phyloP scores from a whole-genome alignment of 1,140 invertebrate genomes.

The Helicorthomorpha holstii region DNA sequence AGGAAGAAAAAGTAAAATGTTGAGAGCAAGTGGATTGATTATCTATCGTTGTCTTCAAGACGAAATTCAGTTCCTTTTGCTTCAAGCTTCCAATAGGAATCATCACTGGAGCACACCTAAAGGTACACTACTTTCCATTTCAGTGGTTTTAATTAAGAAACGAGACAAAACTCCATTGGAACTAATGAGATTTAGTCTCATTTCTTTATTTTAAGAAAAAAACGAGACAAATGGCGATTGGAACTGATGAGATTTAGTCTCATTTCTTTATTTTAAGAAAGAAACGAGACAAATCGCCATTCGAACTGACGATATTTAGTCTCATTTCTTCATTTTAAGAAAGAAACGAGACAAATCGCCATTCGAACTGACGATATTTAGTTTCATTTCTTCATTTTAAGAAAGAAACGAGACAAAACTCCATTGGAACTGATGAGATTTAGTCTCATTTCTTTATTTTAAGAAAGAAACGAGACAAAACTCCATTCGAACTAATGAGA shows the following conservation, averaged over 20 bases:
- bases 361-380: slow-evolving; percentile 8
- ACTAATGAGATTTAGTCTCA: background rate
- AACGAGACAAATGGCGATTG: background rate
- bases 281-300: background rate
- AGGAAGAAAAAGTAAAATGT: background rate
- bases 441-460: background rate
- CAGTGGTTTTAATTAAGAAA: background rate
- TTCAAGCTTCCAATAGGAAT: slow-evolving; percentile 30
- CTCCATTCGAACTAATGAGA: background rate
- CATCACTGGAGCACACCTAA: slow-evolving; percentile 37
- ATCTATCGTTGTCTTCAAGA: slow-evolving; percentile 25
- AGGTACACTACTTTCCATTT: too few species aligned
- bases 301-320: background rate
- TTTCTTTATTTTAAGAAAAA: background rate
- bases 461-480: background rate
- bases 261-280: background rate
- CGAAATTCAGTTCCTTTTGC: slow-evolving; percentile 29
- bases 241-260: slow-evolving; percentile 9
- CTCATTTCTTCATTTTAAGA: background rate
- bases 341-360: too few species aligned
- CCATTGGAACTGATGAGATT: background rate
- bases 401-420: background rate
- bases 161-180: background rate
- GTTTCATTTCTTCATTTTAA: background rate
- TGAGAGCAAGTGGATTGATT: slow-evolving; percentile 29